Evolutionary conservation across 1,140 invertebrate species (phyloP).

Genomic region (Lepidurus arcticus): DNA sequence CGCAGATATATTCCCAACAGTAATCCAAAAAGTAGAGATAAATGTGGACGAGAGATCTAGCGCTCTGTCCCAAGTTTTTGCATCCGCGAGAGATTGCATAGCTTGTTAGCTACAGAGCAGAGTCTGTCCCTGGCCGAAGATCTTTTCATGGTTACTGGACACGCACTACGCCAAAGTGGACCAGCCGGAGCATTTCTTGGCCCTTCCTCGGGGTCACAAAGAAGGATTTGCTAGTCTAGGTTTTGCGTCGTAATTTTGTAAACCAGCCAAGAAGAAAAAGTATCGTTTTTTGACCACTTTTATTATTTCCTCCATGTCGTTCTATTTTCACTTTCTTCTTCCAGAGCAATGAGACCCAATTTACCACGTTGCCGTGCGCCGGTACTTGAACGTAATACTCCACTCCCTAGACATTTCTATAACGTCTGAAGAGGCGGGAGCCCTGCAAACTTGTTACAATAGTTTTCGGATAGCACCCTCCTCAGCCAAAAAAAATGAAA

Average conservation of each 20-base stretch:
- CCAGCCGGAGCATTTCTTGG: background rate
- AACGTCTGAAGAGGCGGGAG: background rate
- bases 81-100: conserved; percentile 16
- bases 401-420: background rate
- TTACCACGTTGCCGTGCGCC: background rate
- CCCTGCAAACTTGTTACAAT: background rate
- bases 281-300: too few species aligned
- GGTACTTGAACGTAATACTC: background rate
- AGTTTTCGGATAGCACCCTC: background rate
- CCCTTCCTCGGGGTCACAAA: background rate
- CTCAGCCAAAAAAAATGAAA: background rate
- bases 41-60: background rate
- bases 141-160: conserved; percentile 2
- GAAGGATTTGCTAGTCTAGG: background rate
- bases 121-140: conserved; percentile 7
- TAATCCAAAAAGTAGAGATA: background rate
- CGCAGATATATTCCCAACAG: too few species aligned
- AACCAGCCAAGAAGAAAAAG: too few species aligned
- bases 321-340: background rate
- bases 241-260: background rate
- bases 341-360: background rate
- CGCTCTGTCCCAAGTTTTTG: background rate
- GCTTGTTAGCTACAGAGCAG: conserved; percentile 10
- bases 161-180: conserved; percentile 14
- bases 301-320: too few species aligned